Conservation (phyloP, 2,113 vertebrate genomes). For the Chauna torquata region DNA sequence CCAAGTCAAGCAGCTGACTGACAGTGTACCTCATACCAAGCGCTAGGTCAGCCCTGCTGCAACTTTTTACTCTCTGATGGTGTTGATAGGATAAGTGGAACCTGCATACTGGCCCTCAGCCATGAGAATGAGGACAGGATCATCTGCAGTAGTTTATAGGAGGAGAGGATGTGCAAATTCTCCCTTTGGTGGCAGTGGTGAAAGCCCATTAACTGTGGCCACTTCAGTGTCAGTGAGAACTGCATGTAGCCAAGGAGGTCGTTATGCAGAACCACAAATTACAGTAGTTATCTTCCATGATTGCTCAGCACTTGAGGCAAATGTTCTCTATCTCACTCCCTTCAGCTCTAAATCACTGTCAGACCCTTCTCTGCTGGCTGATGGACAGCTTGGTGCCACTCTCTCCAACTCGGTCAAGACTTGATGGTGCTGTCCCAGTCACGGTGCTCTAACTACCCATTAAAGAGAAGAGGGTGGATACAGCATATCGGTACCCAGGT, state of each 20-base stretch:
- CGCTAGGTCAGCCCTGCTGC: not conserved
- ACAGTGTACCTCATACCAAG: fast-evolving
- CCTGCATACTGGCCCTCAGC: not conserved
- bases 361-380: not conserved
- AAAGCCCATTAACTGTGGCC: not conserved
- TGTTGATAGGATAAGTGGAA: not conserved
- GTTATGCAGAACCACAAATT: not conserved
- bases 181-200: not conserved
- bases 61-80: not conserved
- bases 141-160: not conserved
- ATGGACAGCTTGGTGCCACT: not conserved
- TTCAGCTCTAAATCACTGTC: not conserved
- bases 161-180: not conserved
- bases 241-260: not conserved
- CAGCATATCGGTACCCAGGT: fast-evolving
- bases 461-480: not conserved
- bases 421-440: not conserved
- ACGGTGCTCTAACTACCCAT: not conserved
- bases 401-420: not conserved
- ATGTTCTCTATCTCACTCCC: not conserved
- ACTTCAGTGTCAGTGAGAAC: not conserved
- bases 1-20: not conserved
- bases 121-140: not conserved
- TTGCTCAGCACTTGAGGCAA: not conserved
- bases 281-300: not conserved